phyloP scores from a whole-genome alignment of 2,888 invertebrate genomes.

The Netelia inedita region DNA sequence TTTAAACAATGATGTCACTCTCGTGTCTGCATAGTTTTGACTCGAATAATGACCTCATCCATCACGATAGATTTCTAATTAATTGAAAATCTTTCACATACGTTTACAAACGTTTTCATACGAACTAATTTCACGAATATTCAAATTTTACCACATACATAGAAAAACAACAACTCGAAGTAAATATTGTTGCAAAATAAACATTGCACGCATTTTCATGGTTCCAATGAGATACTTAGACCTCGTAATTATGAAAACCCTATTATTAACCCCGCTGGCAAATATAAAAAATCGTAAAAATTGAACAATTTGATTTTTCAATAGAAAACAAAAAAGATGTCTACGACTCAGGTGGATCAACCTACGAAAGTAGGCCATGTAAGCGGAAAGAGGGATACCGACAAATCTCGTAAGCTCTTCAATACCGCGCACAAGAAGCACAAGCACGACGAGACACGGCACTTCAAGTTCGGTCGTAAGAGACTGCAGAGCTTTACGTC shows the following conservation, averaged over 20 bases:
- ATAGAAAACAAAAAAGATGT: slow-evolving; percentile 80
- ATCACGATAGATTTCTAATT: background rate
- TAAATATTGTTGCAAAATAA: no score
- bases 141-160: no score
- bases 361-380: slow-evolving; percentile 82
- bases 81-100: background rate
- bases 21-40: background rate
- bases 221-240: no score
- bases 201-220: no score
- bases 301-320: background rate
- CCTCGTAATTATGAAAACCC: no score
- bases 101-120: slow-evolving; percentile 17
- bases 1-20: slow-evolving; percentile 1
- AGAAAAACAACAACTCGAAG: no score
- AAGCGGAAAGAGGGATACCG: slow-evolving; percentile 79
- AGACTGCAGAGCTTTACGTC: slow-evolving; percentile 89
- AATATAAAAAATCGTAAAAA: background rate
- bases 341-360: slow-evolving; percentile 85
- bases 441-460: slow-evolving; percentile 83
- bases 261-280: background rate
- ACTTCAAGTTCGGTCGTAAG: slow-evolving; percentile 86
- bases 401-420: slow-evolving; percentile 79
- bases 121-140: background rate
- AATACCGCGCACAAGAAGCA: slow-evolving; percentile 82
- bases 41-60: background rate